Conservation (phyloP, 2,797 vertebrate species). For the Otus scops region DNA sequence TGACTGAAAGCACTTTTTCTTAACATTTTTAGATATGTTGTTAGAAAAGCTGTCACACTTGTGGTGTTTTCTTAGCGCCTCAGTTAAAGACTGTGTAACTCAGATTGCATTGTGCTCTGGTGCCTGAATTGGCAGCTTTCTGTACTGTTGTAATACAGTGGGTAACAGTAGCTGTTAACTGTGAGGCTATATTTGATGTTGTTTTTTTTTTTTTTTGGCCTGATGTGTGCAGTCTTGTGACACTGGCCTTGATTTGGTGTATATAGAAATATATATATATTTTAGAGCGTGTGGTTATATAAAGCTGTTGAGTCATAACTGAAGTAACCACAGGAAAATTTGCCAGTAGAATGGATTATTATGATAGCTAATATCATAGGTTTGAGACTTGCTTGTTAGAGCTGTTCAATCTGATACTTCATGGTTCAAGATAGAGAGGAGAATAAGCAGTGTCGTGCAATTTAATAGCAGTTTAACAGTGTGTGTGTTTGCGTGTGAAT, state of each 20-base stretch:
- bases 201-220: constrained; percentile 40
- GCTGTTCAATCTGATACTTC: not conserved
- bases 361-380: not conserved
- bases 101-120: not conserved
- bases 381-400: not conserved
- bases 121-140: not conserved
- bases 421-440: not conserved
- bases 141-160: not conserved
- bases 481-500: not conserved
- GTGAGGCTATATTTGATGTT: not conserved
- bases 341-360: constrained; percentile 21
- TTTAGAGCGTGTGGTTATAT: constrained; percentile 59
- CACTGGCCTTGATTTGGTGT: constrained; percentile 29
- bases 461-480: not conserved
- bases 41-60: not conserved
- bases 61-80: not conserved
- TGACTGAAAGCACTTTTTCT: not conserved
- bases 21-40: rapidly evolving
- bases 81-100: not conserved
- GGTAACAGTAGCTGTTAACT: not conserved
- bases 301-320: constrained; percentile 71
- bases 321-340: constrained; percentile 66
- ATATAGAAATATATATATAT: not conserved
- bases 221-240: constrained; percentile 60
- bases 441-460: not conserved